Evolutionary conservation across 1,140 invertebrate species (phyloP), one percentile per base, ranked within the genome.

Genomic region (Scaptodrosophila lebanonensis): DNA sequence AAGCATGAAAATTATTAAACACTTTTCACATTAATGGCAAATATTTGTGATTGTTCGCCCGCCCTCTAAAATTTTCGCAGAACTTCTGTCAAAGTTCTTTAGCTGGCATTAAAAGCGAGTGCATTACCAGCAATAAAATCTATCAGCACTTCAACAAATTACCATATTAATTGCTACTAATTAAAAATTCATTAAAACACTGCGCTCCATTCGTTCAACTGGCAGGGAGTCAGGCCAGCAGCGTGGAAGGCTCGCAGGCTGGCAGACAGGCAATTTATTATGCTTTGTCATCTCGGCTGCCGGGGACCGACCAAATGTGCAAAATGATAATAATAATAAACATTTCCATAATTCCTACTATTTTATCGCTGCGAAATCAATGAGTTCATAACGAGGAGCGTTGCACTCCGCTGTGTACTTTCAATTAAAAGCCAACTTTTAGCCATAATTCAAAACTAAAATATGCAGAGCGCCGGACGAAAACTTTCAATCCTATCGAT

Each of bases 91-190:
- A 18, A 27, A 27, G 2, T 16, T 6, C 15, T 7, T 2, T 11
- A 35, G 18, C n/a, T 2, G 12, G 35, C 12, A 18, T 44, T 32
- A 61, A 57, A 20, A 6, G 9, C 25, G 40, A 22, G 5, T 58
- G 4, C 30, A 27, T 54, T 29, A 18, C 48, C 15, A 16, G 38
- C 52, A 11, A 53, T 43, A 36, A 53, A 40, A 58, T 58, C 59
- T 73, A 67, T 76, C 63, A 56, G 45, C 64, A 76, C 62, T 77
- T 29, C n/a, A 70, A 82, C 75, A 75, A 82, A 82, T 82, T 82
- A 82, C 75, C 75, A 82, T 82, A 82, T 82, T 82, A 82, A 82
- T 82, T 82, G 66, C 66, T 59, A 82, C 75, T 82, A 82, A 82
- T 82, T 82, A 82, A 82, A 82, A 82, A 83, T 82, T 62, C 75